Evolutionary conservation across 2,888 invertebrate genomes (phyloP).

Genomic region (Volucella zonaria): DNA sequence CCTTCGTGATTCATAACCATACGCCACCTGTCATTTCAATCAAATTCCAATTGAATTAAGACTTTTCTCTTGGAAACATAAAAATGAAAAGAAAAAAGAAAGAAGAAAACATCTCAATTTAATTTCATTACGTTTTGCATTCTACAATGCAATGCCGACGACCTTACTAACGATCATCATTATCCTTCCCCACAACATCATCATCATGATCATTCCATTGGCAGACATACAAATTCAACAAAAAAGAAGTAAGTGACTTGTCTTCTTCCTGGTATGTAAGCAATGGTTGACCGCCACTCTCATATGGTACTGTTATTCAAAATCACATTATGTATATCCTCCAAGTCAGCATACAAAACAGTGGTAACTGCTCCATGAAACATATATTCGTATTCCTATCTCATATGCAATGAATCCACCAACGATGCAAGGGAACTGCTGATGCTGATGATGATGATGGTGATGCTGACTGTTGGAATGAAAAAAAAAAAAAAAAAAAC

Average conservation of each 20-base stretch:
- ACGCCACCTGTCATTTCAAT: slow-evolving; percentile 54
- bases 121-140: slow-evolving; percentile 47
- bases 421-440: slow-evolving; percentile 22
- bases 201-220: slow-evolving; percentile 36
- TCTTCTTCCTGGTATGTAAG: slow-evolving; percentile 62
- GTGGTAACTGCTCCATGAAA: slow-evolving; percentile 58
- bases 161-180: slow-evolving; percentile 62
- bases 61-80: slow-evolving; percentile 17
- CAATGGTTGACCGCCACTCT: slow-evolving; percentile 35
- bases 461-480: slow-evolving; percentile 67
- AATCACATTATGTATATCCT: slow-evolving; percentile 54
- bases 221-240: slow-evolving; percentile 7
- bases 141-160: slow-evolving; percentile 55
- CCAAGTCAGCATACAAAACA: slow-evolving; percentile 25
- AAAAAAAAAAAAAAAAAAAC: too few species aligned
- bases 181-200: slow-evolving; percentile 5
- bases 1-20: slow-evolving; percentile 30
- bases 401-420: slow-evolving; percentile 29
- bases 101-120: slow-evolving; percentile 47
- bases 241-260: slow-evolving; percentile 16
- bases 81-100: not conserved
- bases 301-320: slow-evolving; percentile 68
- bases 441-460: slow-evolving; percentile 40
- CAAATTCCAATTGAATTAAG: slow-evolving; percentile 44
- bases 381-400: slow-evolving; percentile 3